phyloP scores from a whole-genome alignment of 92 coral and sea anemone genomes.

The Palythoa caribaeorum region DNA sequence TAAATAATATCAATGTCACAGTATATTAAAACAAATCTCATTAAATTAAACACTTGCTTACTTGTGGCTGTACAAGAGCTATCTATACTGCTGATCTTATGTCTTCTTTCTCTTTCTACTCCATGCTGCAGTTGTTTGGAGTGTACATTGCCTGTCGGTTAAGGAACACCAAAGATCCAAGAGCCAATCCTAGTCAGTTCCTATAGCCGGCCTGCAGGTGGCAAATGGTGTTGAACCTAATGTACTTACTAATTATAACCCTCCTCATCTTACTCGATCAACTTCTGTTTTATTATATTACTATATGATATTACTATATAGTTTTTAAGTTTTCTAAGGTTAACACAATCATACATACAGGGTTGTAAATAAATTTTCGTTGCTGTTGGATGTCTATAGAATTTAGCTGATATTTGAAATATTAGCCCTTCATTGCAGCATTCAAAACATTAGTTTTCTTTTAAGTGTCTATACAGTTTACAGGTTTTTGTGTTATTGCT shows the following conservation, averaged over 20 bases:
- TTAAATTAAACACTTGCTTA: not conserved
- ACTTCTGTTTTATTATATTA: not conserved
- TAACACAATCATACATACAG: too few relatives aligned
- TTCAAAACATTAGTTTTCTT: too few relatives aligned
- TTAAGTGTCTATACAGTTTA: too few relatives aligned
- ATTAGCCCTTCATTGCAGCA: too few relatives aligned
- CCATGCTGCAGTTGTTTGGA: constrained; percentile 93
- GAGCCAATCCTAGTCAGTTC: constrained; percentile 94
- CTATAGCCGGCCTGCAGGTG: constrained; percentile 56
- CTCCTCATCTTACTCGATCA: not conserved
- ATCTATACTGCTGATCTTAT: constrained; percentile 23
- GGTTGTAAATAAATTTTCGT: too few relatives aligned
- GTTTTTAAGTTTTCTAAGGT: too few relatives aligned
- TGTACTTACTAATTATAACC: constrained; percentile 2
- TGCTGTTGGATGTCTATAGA: too few relatives aligned
- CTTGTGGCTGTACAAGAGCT: not conserved
- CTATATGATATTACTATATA: not conserved
- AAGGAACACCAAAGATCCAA: constrained; percentile 95
- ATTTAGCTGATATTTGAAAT: too few relatives aligned
- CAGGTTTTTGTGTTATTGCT: too few relatives aligned
- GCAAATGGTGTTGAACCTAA: constrained; percentile 16
- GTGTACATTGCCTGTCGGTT: constrained; percentile 95
- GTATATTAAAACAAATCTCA: not conserved
- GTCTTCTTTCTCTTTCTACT: constrained; percentile 68
- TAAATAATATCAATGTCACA: too few relatives aligned